phyloP scores from a whole-genome alignment of 2,113 vertebrate genomes.

The Epinephelus cyanopodus region DNA sequence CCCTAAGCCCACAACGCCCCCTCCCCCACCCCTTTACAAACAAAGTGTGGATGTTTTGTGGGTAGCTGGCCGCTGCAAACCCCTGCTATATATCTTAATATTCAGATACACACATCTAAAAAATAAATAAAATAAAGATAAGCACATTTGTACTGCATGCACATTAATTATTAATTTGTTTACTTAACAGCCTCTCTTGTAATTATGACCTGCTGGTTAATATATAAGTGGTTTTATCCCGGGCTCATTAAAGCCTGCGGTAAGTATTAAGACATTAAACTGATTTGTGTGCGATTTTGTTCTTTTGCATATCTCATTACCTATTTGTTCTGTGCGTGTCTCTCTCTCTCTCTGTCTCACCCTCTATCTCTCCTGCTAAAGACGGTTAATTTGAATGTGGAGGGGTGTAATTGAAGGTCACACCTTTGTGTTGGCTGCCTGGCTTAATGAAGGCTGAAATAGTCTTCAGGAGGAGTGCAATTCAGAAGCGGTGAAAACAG shows the following conservation, averaged over 20 bases:
- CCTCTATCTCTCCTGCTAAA: conserved; percentile 36
- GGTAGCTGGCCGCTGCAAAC: not conserved
- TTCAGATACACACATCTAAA: not conserved
- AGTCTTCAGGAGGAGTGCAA: conserved; percentile 8
- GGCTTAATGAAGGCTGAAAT: conserved; percentile 66
- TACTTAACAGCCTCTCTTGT: conserved; percentile 58
- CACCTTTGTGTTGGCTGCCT: conserved; percentile 65
- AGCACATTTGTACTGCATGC: conserved; percentile 39
- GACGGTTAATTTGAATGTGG: conserved; percentile 55
- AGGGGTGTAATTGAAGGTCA: conserved; percentile 75
- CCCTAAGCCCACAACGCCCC: not conserved
- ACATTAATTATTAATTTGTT: conserved; percentile 76
- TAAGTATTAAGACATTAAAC: conserved; percentile 71
- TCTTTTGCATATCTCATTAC: conserved; percentile 24
- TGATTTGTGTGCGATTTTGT: conserved; percentile 67
- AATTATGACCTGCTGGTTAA: conserved; percentile 67
- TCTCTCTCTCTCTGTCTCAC: conserved; percentile 5
- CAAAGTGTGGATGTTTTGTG: not conserved
- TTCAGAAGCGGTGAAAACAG: conserved; percentile 22
- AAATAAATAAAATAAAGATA: not conserved
- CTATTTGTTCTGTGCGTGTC: conserved; percentile 7
- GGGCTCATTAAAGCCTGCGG: conserved; percentile 71
- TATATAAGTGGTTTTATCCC: conserved; percentile 67
- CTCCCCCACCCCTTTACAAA: conserved; percentile 4
- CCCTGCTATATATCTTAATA: conserved; percentile 5